Conservation (phyloP, 2,888 invertebrate species). For the Charanyca ferruginea region DNA sequence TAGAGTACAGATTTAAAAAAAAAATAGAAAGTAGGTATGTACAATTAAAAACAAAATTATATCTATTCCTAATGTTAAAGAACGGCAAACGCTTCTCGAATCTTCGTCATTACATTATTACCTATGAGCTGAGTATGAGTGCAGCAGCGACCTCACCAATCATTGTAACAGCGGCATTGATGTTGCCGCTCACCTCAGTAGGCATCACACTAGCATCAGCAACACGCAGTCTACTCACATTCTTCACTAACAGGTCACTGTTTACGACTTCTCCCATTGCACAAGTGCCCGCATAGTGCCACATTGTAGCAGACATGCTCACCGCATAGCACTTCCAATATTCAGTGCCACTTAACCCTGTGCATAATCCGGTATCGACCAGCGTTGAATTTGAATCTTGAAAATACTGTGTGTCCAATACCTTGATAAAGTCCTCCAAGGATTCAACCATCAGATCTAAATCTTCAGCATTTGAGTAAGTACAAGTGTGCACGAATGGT, state of each 20-base stretch:
- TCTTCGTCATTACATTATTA: not conserved
- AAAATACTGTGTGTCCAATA: constrained; percentile 66
- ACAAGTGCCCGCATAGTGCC: constrained; percentile 64
- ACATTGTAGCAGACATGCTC: constrained; percentile 60
- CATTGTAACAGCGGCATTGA: constrained; percentile 38
- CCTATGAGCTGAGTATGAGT: not conserved
- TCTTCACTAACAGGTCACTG: constrained; percentile 45
- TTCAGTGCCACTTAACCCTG: constrained; percentile 13
- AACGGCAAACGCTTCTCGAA: not conserved
- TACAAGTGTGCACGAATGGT: constrained; percentile 50
- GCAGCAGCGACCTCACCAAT: constrained; percentile 21
- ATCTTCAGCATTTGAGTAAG: constrained; percentile 55
- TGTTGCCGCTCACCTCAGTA: constrained; percentile 41
- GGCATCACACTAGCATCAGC: constrained; percentile 40
- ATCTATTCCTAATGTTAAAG: no score
- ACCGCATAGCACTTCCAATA: constrained; percentile 63
- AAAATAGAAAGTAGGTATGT: no score
- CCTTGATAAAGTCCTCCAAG: constrained; percentile 64
- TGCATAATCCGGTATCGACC: constrained; percentile 64
- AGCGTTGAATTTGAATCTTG: constrained; percentile 54
- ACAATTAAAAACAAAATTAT: no score
- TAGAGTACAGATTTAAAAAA: no score
- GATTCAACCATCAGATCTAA: constrained; percentile 57
- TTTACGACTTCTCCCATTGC: constrained; percentile 63
- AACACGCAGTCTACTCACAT: constrained; percentile 40